These are phyloP conservation scores for Gobionotothen gibberifrons DNA, from an alignment of 2,797 vertebrate genomes.

Conservation along the genomic window DNA sequence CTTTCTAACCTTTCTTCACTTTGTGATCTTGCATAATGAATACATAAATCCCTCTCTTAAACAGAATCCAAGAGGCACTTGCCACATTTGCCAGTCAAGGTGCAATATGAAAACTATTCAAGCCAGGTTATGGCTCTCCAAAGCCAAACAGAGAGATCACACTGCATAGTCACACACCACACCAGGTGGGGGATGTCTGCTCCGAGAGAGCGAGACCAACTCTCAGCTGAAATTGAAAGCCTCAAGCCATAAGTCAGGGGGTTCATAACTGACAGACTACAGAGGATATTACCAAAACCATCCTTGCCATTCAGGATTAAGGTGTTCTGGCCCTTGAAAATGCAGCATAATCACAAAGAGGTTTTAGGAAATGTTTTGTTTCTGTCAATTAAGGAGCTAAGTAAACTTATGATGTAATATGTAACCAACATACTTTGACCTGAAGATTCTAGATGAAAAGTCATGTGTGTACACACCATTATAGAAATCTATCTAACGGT, in stretches of 20 bases:
- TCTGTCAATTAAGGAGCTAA: neutral
- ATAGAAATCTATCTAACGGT: neutral
- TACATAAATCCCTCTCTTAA: conserved; percentile 68
- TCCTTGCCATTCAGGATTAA: conserved; percentile 35
- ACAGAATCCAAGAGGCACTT: conserved; percentile 72
- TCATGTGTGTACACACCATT: too few relatives aligned
- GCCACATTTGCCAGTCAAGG: conserved; percentile 63
- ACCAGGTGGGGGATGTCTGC: conserved; percentile 51
- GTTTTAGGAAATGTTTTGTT: conserved; percentile 14
- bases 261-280: conserved; percentile 53
- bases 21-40: conserved; percentile 18
- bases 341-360: conserved; percentile 28
- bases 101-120: conserved; percentile 66
- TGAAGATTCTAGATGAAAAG: too few relatives aligned
- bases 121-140: conserved; percentile 48
- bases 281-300: conserved; percentile 55
- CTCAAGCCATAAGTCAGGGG: conserved; percentile 49
- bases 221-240: conserved; percentile 56
- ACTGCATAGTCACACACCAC: conserved; percentile 39
- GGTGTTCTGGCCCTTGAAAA: conserved; percentile 31
- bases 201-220: conserved; percentile 35
- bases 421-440: neutral
- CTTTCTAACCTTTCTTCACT: neutral
- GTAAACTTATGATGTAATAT: conserved; percentile 5
- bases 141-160: conserved; percentile 41